Evolutionary conservation across 2,888 invertebrate genomes (phyloP).

Genomic region (Dromius quadrimaculatus): DNA sequence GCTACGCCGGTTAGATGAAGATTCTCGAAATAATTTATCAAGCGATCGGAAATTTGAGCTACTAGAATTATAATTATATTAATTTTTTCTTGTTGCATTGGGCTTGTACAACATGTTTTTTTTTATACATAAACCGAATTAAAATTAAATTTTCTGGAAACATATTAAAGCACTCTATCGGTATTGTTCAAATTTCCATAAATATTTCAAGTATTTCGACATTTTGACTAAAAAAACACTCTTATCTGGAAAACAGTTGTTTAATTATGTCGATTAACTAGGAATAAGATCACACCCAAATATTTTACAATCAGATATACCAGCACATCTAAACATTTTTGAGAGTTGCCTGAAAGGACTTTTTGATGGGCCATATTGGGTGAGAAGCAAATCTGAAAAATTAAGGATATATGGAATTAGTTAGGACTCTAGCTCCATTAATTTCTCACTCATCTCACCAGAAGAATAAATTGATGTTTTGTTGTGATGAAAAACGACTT

Average conservation of each 20-base stretch:
- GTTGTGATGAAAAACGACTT: too few species aligned
- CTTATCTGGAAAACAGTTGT: conserved; percentile 1
- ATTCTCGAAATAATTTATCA: conserved; percentile 29
- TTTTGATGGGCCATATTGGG: too few species aligned
- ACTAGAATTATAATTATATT: conserved; percentile 9
- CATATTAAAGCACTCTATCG: conserved; percentile 20
- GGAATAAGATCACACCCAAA: conserved; percentile 12
- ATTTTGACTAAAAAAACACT: conserved; percentile 7
- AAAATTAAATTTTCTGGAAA: neutral
- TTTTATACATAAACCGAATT: neutral
- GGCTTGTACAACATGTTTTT: conserved; percentile 7
- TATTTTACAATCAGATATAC: neutral
- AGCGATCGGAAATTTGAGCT: conserved; percentile 25
- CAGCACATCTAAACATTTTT: too few species aligned
- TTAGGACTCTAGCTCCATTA: too few species aligned
- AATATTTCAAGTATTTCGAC: conserved; percentile 22
- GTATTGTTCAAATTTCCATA: conserved; percentile 13
- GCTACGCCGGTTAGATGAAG: conserved; percentile 15
- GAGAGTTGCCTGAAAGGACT: too few species aligned
- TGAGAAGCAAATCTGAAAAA: too few species aligned
- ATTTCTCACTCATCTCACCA: too few species aligned
- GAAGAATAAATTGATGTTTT: too few species aligned
- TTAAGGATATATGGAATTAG: too few species aligned
- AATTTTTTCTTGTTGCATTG: conserved; percentile 12
- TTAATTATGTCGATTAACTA: conserved; percentile 26